Evolutionary conservation across 2,797 vertebrate species (phyloP).

Genomic region (Cuculus canorus): DNA sequence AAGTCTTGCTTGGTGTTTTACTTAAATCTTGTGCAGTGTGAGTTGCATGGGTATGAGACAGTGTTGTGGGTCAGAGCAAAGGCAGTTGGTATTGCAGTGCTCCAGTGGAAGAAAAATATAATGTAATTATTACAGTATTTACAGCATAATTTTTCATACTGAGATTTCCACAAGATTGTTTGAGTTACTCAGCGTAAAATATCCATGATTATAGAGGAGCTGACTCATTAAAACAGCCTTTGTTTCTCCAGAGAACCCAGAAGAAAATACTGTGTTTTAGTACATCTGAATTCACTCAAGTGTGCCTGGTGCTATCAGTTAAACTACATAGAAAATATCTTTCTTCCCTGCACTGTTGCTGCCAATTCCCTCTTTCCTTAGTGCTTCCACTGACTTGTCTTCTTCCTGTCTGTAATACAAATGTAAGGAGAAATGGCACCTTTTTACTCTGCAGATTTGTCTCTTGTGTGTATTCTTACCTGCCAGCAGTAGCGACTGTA

Average conservation of each 20-base stretch:
- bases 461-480: conserved; percentile 7
- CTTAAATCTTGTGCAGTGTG: neutral
- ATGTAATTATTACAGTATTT: conserved; percentile 14
- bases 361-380: neutral
- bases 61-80: neutral
- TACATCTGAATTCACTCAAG: neutral
- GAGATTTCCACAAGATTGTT: conserved; percentile 27
- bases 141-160: neutral
- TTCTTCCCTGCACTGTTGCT: conserved; percentile 8
- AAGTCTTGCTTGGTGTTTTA: conserved; percentile 13
- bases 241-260: conserved; percentile 7
- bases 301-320: neutral
- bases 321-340: neutral
- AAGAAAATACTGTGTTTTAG: neutral
- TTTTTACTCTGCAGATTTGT: neutral
- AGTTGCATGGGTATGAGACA: neutral
- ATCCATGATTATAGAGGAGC: neutral
- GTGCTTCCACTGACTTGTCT: neutral
- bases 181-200: conserved; percentile 23
- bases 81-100: neutral
- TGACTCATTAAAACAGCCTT: neutral
- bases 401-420: neutral
- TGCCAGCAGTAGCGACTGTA: neutral
- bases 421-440: neutral
- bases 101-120: neutral